Percentiles rank a stretch among this genome's conserved stretches.
These are phyloP conservation scores for Amazona ochrocephala DNA, from an alignment of 2,797 vertebrate genomes.

Conservation along the genomic window DNA sequence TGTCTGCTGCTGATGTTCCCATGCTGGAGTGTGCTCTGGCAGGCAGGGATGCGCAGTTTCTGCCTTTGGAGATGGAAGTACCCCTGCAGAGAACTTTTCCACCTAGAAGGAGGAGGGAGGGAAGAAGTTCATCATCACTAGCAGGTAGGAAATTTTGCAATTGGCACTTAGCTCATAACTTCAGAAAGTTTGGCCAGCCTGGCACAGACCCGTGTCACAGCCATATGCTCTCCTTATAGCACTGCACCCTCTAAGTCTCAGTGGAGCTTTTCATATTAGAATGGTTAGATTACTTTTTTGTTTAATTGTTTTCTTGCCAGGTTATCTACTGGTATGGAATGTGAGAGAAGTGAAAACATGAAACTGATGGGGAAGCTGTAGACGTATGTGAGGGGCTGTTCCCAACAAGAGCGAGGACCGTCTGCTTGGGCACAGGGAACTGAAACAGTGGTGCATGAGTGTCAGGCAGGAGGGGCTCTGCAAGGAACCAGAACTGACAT, in stretches of 20 bases:
- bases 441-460: fast-evolving
- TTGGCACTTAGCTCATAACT: background rate
- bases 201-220: background rate
- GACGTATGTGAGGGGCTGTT: fast-evolving
- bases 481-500: background rate
- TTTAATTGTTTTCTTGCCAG: background rate
- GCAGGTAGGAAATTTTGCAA: background rate
- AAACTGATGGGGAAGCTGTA: background rate
- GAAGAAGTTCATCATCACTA: background rate
- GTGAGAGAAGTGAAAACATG: background rate
- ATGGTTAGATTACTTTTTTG: background rate
- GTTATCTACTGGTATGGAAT: background rate
- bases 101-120: background rate
- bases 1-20: background rate
- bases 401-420: fast-evolving
- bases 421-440: fast-evolving
- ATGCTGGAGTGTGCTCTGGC: background rate
- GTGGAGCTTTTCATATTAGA: background rate
- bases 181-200: background rate
- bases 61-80: background rate
- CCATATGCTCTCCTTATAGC: background rate
- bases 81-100: background rate
- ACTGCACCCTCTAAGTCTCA: background rate
- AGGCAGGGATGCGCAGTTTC: background rate
- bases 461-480: background rate